These are phyloP conservation scores for Kryphioiulus occultus DNA, from an alignment of 2,888 invertebrate species.

Conservation along the genomic window DNA sequence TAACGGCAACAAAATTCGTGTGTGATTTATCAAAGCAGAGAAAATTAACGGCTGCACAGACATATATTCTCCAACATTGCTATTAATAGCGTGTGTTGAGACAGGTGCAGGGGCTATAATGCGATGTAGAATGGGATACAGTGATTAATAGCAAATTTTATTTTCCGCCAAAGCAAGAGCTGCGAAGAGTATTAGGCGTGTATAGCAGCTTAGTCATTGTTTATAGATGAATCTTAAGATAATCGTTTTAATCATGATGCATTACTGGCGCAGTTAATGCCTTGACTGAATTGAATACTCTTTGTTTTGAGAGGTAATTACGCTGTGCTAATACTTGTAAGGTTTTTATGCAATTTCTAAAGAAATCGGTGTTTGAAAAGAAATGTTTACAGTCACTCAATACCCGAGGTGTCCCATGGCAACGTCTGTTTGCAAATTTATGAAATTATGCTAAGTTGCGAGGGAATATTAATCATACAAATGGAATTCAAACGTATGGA, in stretches of 20 bases:
- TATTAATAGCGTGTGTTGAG: slow-evolving; percentile 13
- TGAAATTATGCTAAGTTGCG: no score
- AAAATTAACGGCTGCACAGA: not conserved
- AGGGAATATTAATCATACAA: no score
- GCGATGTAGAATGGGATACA: not conserved
- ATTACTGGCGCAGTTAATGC: slow-evolving; percentile 4
- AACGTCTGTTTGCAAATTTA: no score
- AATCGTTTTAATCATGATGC: slow-evolving; percentile 26
- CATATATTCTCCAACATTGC: slow-evolving; percentile 14
- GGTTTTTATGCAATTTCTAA: not conserved
- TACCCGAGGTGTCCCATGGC: no score
- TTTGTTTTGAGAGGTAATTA: slow-evolving; percentile 7
- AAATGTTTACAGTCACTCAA: not conserved
- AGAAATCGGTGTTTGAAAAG: not conserved
- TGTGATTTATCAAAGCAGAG: not conserved
- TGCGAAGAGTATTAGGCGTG: not conserved
- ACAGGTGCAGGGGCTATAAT: slow-evolving; percentile 2
- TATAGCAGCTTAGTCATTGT: not conserved
- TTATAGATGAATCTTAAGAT: slow-evolving; percentile 13
- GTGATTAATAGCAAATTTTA: not conserved
- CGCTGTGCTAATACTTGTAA: not conserved
- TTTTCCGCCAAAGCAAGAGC: not conserved
- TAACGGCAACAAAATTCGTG: not conserved
- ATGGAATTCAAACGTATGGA: no score
- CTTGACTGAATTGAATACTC: not conserved